Evolutionary conservation across 2,888 invertebrate species (phyloP).

Genomic region (Carterocephalus palaemon): DNA sequence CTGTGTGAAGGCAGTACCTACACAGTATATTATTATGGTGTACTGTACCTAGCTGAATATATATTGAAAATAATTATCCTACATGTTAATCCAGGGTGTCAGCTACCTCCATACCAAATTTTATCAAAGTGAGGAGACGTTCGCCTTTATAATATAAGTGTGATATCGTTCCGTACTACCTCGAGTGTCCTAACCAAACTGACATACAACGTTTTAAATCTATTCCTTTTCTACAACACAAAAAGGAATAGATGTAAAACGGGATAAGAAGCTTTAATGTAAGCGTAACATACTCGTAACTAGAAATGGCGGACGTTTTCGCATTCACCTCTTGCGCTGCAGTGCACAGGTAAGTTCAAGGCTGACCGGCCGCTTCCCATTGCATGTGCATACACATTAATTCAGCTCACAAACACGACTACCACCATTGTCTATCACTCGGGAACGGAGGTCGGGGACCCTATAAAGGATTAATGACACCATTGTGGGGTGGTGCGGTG

Average conservation of each 20-base stretch:
- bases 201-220: too few species aligned
- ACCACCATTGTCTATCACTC: conserved; percentile 76
- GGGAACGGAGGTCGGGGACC: conserved; percentile 60
- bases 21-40: too few species aligned
- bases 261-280: conserved; percentile 2
- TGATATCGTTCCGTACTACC: too few species aligned
- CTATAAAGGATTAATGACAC: conserved; percentile 74
- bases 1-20: too few species aligned
- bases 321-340: conserved; percentile 63
- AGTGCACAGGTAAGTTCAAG: conserved; percentile 71
- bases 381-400: conserved; percentile 72
- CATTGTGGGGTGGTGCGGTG: conserved; percentile 67
- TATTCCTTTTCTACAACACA: too few species aligned
- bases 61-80: too few species aligned
- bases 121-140: too few species aligned
- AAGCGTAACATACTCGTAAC: conserved; percentile 48
- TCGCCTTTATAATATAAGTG: too few species aligned
- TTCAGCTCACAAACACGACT: conserved; percentile 71
- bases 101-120: too few species aligned
- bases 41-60: too few species aligned
- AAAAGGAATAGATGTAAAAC: conserved; percentile 1
- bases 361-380: conserved; percentile 72
- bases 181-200: too few species aligned
- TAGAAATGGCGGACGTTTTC: conserved; percentile 67
- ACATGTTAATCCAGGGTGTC: too few species aligned